phyloP scores from a whole-genome alignment of 2,797 vertebrate species.

The Numenius phaeopus region DNA sequence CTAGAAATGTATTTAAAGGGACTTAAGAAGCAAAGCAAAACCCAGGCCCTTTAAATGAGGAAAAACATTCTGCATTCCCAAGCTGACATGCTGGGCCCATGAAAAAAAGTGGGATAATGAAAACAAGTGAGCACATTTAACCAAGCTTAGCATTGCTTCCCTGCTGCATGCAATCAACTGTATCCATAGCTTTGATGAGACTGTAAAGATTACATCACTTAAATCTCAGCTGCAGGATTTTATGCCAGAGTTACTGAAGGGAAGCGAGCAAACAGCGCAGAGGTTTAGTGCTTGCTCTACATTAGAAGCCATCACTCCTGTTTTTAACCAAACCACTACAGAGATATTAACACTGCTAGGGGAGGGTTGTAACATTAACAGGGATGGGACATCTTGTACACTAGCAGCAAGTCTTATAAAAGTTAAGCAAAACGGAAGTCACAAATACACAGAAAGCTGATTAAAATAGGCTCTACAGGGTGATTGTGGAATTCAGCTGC shows the following conservation, averaged over 20 bases:
- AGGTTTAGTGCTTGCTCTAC: accelerated
- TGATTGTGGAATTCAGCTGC: background rate
- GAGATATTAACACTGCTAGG: background rate
- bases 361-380: accelerated
- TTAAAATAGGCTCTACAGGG: background rate
- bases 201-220: background rate
- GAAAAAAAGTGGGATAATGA: background rate
- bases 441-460: background rate
- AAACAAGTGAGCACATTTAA: background rate
- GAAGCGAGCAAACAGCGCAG: background rate
- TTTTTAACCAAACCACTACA: too few relatives aligned
- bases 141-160: background rate
- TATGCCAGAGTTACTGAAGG: background rate
- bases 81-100: conserved; percentile 12
- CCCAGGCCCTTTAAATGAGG: background rate
- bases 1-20: background rate
- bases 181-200: background rate
- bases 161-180: conserved; percentile 23
- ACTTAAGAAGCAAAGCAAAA: background rate
- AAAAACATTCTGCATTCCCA: background rate
- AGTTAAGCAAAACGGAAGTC: background rate
- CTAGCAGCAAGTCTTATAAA: background rate
- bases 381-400: accelerated
- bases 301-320: accelerated
- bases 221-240: background rate